A percentile compares a stretch with the other conserved stretches of the same genome.
Evolutionary conservation across 2,113 vertebrate species (phyloP).

Genomic region (Motacilla alba): DNA sequence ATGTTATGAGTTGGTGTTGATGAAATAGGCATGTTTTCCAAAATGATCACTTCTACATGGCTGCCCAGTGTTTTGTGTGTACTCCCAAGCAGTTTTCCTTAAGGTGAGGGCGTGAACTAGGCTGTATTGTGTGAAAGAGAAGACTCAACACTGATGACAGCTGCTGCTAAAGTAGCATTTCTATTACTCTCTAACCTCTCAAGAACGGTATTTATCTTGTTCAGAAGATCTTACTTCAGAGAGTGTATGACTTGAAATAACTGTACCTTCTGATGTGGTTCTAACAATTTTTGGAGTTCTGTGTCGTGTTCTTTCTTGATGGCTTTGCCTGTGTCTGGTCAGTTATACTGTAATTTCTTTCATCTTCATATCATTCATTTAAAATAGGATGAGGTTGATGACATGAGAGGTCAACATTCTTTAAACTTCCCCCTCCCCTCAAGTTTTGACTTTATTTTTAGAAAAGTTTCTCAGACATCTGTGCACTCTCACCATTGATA

Average conservation of each 20-base stretch:
- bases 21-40: background rate
- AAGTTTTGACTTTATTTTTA: background rate
- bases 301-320: background rate
- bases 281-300: background rate
- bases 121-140: background rate
- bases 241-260: background rate
- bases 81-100: background rate
- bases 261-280: background rate
- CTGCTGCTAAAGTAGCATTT: background rate
- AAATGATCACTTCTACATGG: accelerated
- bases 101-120: background rate
- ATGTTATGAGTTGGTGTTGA: background rate
- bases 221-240: background rate
- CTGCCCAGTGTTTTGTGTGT: background rate
- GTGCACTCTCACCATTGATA: background rate
- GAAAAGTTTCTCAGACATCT: background rate
- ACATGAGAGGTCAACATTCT: background rate
- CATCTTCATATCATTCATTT: background rate
- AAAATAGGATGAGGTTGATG: background rate
- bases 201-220: background rate
- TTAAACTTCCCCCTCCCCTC: background rate
- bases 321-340: background rate
- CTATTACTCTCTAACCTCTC: background rate
- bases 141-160: background rate
- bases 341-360: background rate